Conservation (phyloP, 2,888 invertebrate species). For the Chrysotoxum bicinctum region DNA sequence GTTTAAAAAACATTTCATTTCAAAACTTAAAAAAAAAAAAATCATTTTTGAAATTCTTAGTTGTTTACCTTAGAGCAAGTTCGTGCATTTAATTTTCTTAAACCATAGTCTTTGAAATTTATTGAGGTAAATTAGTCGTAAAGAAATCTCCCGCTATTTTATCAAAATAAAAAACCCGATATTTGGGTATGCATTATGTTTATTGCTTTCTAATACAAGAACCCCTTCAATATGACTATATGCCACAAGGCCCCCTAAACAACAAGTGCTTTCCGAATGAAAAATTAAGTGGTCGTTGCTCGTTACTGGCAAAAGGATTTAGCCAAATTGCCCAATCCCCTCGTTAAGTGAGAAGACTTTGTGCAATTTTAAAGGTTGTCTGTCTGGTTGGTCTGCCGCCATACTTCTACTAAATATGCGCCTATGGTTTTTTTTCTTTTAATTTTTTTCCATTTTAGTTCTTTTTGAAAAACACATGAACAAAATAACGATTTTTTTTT, state of each 20-base stretch:
- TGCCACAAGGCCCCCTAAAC: background rate
- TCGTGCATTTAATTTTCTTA: too few species aligned
- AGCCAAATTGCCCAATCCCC: slow-evolving; percentile 31
- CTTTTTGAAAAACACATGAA: background rate
- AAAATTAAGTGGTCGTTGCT: slow-evolving; percentile 7
- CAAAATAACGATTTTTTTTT: slow-evolving; percentile 10
- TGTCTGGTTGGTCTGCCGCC: slow-evolving; percentile 30
- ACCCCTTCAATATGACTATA: background rate
- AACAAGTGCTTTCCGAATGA: slow-evolving; percentile 5
- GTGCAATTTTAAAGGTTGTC: slow-evolving; percentile 26
- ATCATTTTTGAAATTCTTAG: too few species aligned
- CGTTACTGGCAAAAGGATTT: slow-evolving; percentile 14
- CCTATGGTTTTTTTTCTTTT: slow-evolving; percentile 24
- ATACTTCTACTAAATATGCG: background rate
- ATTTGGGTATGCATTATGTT: too few species aligned
- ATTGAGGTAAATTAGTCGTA: too few species aligned
- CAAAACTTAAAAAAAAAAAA: too few species aligned
- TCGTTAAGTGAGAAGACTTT: slow-evolving; percentile 16
- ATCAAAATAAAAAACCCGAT: too few species aligned
- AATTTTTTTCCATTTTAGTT: background rate
- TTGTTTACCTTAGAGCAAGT: too few species aligned
- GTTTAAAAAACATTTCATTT: too few species aligned
- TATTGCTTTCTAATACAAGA: background rate
- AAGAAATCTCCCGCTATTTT: too few species aligned
- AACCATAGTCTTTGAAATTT: too few species aligned